A percentile compares a stretch with the other conserved stretches of the same genome.
These are phyloP conservation scores for Azemiops feae DNA, from an alignment of 2,113 vertebrate genomes.

Conservation along the genomic window DNA sequence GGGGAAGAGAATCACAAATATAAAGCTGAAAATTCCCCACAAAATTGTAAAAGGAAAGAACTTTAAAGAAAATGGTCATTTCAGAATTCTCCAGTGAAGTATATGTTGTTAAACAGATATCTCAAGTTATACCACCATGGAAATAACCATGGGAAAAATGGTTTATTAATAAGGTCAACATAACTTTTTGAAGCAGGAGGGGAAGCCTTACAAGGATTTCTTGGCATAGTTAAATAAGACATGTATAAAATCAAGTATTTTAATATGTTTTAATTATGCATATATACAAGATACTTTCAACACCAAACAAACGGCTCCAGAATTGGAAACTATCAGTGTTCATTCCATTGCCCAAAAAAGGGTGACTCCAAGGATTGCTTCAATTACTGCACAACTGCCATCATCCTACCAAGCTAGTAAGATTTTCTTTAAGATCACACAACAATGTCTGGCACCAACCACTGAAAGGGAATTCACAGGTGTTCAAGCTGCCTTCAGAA, in stretches of 20 bases:
- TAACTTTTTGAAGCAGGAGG: neutral
- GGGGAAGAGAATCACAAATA: neutral
- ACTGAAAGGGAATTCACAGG: neutral
- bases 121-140: neutral
- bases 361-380: neutral
- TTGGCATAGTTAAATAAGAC: neutral
- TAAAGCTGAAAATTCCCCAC: neutral
- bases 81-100: neutral
- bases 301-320: neutral
- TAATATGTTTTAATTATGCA: neutral
- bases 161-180: neutral
- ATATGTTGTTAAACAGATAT: neutral
- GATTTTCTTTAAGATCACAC: neutral
- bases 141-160: neutral
- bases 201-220: neutral
- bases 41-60: neutral
- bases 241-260: conserved; percentile 1
- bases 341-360: neutral
- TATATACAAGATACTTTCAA: neutral
- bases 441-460: neutral
- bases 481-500: neutral
- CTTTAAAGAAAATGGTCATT: neutral
- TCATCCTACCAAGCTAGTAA: neutral
- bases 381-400: neutral
- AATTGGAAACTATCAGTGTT: neutral